Conservation (phyloP, 2,113 vertebrate genomes). For the Ictidomys tridecemlineatus region DNA sequence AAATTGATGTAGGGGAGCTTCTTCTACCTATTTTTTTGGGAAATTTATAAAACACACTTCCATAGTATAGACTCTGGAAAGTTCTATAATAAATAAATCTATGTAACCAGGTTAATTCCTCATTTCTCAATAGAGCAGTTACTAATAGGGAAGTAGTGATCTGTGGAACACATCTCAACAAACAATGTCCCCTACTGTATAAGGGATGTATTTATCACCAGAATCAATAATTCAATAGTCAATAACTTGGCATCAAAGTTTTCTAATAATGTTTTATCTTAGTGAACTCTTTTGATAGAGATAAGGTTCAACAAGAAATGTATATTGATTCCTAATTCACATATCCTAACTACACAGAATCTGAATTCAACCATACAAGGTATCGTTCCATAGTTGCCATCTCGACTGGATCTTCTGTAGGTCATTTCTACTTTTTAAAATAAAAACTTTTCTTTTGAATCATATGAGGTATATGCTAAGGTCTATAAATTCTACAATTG, state of each 20-base stretch:
- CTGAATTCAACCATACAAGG: not conserved
- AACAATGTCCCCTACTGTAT: not conserved
- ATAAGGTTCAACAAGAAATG: not conserved
- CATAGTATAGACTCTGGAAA: not conserved
- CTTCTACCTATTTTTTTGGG: not conserved
- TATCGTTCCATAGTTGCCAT: not conserved
- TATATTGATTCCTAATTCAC: not conserved
- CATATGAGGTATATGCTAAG: not conserved
- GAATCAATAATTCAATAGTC: not conserved
- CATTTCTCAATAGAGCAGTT: not conserved
- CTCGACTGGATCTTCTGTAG: not conserved
- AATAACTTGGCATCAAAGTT: not conserved
- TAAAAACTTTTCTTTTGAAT: not conserved
- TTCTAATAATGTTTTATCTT: not conserved
- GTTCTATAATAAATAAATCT: not conserved
- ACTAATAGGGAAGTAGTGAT: not conserved
- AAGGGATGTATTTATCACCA: not conserved
- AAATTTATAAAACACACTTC: not conserved
- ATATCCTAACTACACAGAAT: not conserved
- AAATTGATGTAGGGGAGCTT: not conserved
- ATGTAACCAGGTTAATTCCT: not conserved
- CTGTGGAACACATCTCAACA: not conserved
- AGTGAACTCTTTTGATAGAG: not conserved
- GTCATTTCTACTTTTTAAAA: not conserved
- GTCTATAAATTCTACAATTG: not conserved